These are phyloP conservation scores for Hipposideros larvatus DNA, from an alignment of 2,797 vertebrate species.

Conservation along the genomic window DNA sequence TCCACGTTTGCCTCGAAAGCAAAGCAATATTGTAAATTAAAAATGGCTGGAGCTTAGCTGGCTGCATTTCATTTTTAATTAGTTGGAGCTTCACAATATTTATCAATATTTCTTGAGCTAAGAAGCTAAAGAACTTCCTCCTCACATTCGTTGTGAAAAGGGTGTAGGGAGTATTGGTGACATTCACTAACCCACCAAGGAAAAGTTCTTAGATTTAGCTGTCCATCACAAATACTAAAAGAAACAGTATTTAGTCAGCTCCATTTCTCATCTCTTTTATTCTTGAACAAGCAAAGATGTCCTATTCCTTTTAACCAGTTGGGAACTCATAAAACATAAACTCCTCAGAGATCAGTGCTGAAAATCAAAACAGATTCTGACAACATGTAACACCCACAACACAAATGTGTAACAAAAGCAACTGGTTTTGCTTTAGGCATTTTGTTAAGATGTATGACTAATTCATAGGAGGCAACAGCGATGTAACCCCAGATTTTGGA, in stretches of 20 bases:
- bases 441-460: not conserved
- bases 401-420: not conserved
- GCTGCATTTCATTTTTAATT: slow-evolving; percentile 78
- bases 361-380: slow-evolving; percentile 41
- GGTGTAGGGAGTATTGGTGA: not conserved
- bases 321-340: slow-evolving; percentile 10
- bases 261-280: not conserved
- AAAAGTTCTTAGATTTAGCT: not conserved
- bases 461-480: not conserved
- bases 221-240: not conserved
- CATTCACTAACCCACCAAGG: not conserved
- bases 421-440: slow-evolving; percentile 11
- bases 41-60: slow-evolving; percentile 75
- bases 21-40: slow-evolving; percentile 83
- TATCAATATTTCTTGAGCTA: slow-evolving; percentile 61
- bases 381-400: not conserved
- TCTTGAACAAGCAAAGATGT: not conserved
- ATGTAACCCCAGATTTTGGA: not conserved
- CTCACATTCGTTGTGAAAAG: slow-evolving; percentile 17
- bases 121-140: slow-evolving; percentile 59
- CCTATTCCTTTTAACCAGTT: not conserved
- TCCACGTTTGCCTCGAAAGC: slow-evolving; percentile 83
- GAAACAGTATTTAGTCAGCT: not conserved
- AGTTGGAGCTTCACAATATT: slow-evolving; percentile 61
- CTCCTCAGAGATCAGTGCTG: not conserved